These are phyloP conservation scores for Parazoanthus atlanticus DNA, from an alignment of 92 coral and sea anemone genomes.

Conservation along the genomic window DNA sequence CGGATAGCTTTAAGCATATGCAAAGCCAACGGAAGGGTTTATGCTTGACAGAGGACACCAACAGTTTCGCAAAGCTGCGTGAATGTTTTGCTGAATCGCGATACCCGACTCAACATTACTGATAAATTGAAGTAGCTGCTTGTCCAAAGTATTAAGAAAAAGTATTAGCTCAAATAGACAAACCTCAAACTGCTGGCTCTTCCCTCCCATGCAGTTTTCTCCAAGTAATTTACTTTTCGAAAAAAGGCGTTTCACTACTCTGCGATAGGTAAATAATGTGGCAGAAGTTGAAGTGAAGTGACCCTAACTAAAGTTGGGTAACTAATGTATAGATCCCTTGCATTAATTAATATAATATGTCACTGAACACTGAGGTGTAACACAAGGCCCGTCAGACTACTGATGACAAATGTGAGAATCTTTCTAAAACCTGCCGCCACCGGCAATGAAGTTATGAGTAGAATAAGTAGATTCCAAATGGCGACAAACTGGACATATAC, in stretches of 20 bases:
- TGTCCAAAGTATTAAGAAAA: neutral
- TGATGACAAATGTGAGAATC: no score
- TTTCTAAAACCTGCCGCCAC: no score
- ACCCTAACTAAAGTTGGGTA: neutral
- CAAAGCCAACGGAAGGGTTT: neutral
- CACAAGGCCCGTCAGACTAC: no score
- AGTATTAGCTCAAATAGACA: neutral
- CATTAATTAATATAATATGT: no score
- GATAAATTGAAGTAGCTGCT: neutral
- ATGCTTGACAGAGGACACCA: neutral
- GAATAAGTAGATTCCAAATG: no score
- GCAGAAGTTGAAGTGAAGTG: neutral
- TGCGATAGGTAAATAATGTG: neutral
- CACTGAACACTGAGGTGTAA: no score
- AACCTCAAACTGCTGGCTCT: neutral
- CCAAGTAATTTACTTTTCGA: neutral
- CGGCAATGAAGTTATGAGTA: no score
- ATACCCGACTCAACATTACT: neutral
- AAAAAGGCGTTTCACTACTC: neutral
- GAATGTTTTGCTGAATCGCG: neutral
- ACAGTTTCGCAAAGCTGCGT: no score
- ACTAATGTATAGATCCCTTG: no score
- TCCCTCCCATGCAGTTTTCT: neutral
- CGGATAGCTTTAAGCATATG: no score
- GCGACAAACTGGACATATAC: no score